Evolutionary conservation across 1,140 invertebrate genomes (phyloP), one percentile per base, ranked within the genome.

Genomic region (Leptinotarsa undecemlineata): DNA sequence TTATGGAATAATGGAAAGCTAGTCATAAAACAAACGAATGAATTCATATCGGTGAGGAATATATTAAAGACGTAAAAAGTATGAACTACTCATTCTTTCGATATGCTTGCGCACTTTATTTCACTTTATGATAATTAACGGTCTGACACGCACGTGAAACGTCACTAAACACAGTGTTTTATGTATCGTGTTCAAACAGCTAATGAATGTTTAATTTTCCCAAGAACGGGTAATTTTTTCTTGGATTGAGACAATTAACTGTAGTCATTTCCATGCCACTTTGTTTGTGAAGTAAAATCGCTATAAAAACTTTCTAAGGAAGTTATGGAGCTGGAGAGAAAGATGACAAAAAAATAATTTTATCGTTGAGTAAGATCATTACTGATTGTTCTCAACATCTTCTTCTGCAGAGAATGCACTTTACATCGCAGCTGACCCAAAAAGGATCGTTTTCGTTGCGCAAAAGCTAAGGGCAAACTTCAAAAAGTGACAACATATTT

Each of bases 131-230:
- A 42, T 68, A 68, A 68, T 68, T 47, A 68, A 19, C 3, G 13
- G 13, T 17, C 42, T 14, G 19, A 19, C 66, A 68, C 66, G 66
- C 66, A 68, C 23, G 23, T 19, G 15, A 47, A 68, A n/a, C 21
- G 23, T 57, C 20, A 64, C 66, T 68, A 19, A 68, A 68, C 19
- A 68, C 33, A 26, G 21, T 66, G 60, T 62, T 62, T 62, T 21
- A 66, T 66, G 63, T 66, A 23, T 66, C 63, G 63, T 66, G 66
- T 42, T 19, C 66, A 26, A 42, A 19, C 42, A 19, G 66, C 66
- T 42, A 42, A 68, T 68, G 66, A 48, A 68, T 68, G 33, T 68
- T 68, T 68, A 68, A 47, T 68, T 33, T 47, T 33, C n/a, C n/a
- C 33, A 42, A 33, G 66, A 47, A 68, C 51, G 17, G 51, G 4